Conservation (phyloP, 2,113 vertebrate species). For the Axis porcinus region DNA sequence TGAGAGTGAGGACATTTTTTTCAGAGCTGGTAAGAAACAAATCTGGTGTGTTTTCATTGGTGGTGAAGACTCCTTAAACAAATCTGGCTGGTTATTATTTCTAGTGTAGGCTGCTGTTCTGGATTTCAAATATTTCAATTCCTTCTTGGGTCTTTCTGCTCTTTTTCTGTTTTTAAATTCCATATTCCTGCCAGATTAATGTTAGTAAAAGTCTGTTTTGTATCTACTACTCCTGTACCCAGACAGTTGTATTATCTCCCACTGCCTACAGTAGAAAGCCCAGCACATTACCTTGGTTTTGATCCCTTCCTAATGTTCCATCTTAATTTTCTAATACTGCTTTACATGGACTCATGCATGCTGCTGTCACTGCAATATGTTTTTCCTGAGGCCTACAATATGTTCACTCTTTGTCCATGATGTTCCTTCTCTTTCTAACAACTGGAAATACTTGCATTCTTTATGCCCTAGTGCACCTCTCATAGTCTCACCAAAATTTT, state of each 20-base stretch:
- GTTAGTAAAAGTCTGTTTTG: not conserved
- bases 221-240: not conserved
- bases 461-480: not conserved
- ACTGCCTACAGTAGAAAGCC: not conserved
- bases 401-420: not conserved
- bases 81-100: constrained; percentile 50
- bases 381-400: not conserved
- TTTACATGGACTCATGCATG: not conserved
- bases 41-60: constrained; percentile 52
- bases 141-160: not conserved
- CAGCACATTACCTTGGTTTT: not conserved
- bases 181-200: not conserved
- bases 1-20: not conserved
- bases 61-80: constrained; percentile 26
- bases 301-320: not conserved
- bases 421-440: not conserved
- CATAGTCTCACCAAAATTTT: not conserved
- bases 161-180: constrained; percentile 18
- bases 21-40: constrained; percentile 48
- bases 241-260: not conserved
- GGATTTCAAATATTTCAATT: constrained; percentile 53
- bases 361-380: not conserved
- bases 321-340: not conserved
- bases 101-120: constrained; percentile 4
- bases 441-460: not conserved